Evolutionary conservation across 1,140 invertebrate genomes (phyloP).

Genomic region (Zelostemma sp.): DNA sequence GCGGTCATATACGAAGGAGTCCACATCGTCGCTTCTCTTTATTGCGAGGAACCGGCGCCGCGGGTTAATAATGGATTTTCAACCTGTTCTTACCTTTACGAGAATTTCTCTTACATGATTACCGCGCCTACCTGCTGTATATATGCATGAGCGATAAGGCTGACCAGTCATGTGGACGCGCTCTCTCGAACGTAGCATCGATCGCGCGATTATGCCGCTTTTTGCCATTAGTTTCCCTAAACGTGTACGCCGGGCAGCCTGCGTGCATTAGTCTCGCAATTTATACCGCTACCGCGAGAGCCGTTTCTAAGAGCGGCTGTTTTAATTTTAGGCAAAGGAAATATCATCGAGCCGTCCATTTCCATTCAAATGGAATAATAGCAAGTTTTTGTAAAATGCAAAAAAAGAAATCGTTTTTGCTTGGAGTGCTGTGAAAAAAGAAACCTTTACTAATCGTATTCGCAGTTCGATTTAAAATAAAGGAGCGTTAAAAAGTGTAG

Average conservation of each 20-base stretch:
- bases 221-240: conserved; percentile 65
- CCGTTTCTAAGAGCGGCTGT: conserved; percentile 19
- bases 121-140: conserved; percentile 57
- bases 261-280: conserved; percentile 44
- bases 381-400: too few species aligned
- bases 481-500: too few species aligned
- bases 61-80: conserved; percentile 67
- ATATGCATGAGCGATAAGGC: conserved; percentile 62
- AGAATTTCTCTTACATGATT: conserved; percentile 56
- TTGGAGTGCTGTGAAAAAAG: not conserved
- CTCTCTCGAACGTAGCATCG: conserved; percentile 27
- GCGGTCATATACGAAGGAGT: conserved; percentile 18
- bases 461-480: too few species aligned
- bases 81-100: conserved; percentile 64
- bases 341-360: too few species aligned
- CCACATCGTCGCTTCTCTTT: conserved; percentile 53
- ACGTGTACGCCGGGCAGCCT: conserved; percentile 45
- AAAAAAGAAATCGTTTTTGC: too few species aligned
- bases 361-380: too few species aligned
- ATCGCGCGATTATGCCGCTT: conserved; percentile 56
- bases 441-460: not conserved
- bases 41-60: conserved; percentile 47
- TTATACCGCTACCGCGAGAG: conserved; percentile 34
- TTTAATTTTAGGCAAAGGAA: conserved; percentile 37
- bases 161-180: conserved; percentile 34